phyloP scores from a whole-genome alignment of 2,888 invertebrate genomes.

The Acleris emargana region DNA sequence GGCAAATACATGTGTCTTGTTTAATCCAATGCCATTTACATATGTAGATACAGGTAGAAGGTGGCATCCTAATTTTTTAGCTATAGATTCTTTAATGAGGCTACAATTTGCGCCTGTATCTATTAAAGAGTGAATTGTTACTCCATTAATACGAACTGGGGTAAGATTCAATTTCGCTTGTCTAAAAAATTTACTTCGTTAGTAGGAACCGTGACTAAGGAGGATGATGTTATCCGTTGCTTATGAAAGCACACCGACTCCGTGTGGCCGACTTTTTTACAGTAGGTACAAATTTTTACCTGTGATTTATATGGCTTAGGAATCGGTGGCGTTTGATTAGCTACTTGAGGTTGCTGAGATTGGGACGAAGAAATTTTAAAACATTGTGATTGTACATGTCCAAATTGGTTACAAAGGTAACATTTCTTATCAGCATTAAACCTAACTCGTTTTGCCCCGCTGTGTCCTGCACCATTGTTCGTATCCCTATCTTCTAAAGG shows the following conservation, averaged over 20 bases:
- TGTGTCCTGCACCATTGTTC: background rate
- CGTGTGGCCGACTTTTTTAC: slow-evolving; percentile 38
- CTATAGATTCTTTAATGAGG: slow-evolving; percentile 39
- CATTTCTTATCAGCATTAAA: background rate
- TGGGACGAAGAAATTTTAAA: background rate
- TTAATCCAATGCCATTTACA: slow-evolving; percentile 38
- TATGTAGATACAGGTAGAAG: slow-evolving; percentile 17
- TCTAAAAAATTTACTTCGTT: no score
- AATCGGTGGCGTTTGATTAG: background rate
- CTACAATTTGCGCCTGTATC: no score
- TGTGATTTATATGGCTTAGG: background rate
- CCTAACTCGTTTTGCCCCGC: background rate
- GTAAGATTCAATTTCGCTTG: no score
- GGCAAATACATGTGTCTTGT: no score
- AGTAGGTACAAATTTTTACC: slow-evolving; percentile 30
- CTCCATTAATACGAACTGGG: no score
- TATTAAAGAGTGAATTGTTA: no score
- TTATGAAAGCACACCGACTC: slow-evolving; percentile 30
- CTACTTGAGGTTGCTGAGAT: background rate
- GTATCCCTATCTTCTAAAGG: background rate
- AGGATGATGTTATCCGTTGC: background rate
- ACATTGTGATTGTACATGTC: background rate
- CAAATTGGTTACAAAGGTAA: background rate
- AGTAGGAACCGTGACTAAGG: background rate
- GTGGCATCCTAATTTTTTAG: slow-evolving; percentile 27